Percentiles rank a stretch among this genome's conserved stretches.
Evolutionary conservation across 2,797 vertebrate species (phyloP).

Genomic region (Cercopithecus neglectus): DNA sequence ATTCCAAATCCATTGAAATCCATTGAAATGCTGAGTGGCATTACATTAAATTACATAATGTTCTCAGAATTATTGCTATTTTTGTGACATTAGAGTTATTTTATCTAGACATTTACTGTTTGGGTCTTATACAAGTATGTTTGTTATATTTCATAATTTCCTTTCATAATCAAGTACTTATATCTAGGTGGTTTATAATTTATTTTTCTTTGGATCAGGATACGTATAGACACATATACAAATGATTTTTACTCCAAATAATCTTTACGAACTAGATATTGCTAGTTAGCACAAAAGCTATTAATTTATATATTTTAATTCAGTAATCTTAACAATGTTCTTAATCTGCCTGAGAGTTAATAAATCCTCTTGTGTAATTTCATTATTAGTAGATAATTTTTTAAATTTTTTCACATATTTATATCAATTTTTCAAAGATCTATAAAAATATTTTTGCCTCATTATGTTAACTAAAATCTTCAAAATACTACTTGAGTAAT

Average conservation of each 20-base stretch:
- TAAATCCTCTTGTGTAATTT: not conserved
- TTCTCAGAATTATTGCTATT: not conserved
- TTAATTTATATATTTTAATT: not conserved
- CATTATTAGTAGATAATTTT: not conserved
- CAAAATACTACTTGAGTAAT: not conserved
- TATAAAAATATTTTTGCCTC: slow-evolving; percentile 10
- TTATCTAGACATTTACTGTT: not conserved
- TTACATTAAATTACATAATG: not conserved
- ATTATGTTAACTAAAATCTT: not conserved
- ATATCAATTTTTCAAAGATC: not conserved
- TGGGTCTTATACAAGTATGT: not conserved
- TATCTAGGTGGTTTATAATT: not conserved
- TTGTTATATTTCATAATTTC: not conserved
- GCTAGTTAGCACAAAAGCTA: not conserved
- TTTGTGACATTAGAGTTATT: not conserved
- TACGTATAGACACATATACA: not conserved
- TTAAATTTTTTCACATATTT: slow-evolving; percentile 15
- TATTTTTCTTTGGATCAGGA: not conserved
- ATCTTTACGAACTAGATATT: not conserved
- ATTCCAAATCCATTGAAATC: not conserved
- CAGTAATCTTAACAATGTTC: not conserved
- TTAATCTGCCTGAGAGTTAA: not conserved
- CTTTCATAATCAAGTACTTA: not conserved
- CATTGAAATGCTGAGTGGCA: not conserved
- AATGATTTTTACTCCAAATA: not conserved